phyloP scores from a whole-genome alignment of 2,113 vertebrate genomes.

The Tragulus kanchil region DNA sequence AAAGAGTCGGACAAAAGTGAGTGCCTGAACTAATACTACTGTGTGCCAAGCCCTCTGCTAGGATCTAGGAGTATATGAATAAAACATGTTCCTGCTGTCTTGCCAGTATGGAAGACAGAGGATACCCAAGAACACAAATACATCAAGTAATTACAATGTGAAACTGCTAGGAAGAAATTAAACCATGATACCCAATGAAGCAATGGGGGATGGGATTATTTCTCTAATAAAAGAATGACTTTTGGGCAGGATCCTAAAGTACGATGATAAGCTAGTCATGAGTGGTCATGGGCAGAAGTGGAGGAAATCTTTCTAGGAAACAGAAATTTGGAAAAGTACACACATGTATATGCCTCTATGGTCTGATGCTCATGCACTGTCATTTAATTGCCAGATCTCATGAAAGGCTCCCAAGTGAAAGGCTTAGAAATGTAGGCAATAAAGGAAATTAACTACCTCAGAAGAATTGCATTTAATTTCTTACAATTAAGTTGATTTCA shows the following conservation, averaged over 20 bases:
- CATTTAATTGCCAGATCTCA: background rate
- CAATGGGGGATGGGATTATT: background rate
- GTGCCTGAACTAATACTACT: background rate
- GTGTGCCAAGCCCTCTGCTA: background rate
- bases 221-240: background rate
- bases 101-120: background rate
- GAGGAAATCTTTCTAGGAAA: background rate
- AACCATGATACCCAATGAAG: background rate
- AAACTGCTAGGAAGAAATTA: background rate
- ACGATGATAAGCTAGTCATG: background rate
- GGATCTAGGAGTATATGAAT: background rate
- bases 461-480: background rate
- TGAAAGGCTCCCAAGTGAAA: background rate
- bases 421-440: background rate
- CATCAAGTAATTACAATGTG: background rate
- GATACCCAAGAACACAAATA: background rate
- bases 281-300: background rate
- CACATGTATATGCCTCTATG: too few relatives aligned
- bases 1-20: too few relatives aligned
- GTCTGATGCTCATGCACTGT: too few relatives aligned
- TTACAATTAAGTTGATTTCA: background rate
- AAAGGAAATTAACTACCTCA: background rate
- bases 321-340: background rate
- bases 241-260: background rate
- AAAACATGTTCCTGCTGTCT: background rate